Conservation (phyloP, 2,797 vertebrate species). For the Eospalax fontanierii region DNA sequence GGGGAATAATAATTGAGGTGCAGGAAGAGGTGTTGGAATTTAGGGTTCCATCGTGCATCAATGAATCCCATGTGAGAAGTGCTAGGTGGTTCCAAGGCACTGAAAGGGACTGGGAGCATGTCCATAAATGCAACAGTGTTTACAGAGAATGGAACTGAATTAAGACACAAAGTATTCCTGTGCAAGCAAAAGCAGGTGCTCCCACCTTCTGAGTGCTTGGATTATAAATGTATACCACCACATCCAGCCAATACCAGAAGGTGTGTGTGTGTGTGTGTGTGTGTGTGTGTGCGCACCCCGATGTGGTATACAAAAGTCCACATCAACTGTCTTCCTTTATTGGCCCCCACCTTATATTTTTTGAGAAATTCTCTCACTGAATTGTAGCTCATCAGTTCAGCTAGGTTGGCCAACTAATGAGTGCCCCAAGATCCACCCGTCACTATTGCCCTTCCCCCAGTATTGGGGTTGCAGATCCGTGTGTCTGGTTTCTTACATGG, state of each 20-base stretch:
- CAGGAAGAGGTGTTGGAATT: not conserved
- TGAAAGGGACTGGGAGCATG: not conserved
- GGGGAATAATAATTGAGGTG: not conserved
- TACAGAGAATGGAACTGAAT: not conserved
- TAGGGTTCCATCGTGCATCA: not conserved
- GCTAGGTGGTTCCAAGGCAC: not conserved
- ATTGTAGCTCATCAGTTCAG: not conserved
- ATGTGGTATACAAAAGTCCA: not conserved
- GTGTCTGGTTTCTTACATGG: not conserved
- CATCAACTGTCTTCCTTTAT: not conserved
- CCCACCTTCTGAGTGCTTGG: not conserved
- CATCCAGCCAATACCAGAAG: not conserved
- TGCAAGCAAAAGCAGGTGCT: not conserved
- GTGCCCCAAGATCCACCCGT: not conserved
- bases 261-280: not conserved
- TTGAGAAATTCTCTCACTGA: not conserved
- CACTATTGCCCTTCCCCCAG: not conserved
- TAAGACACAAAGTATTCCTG: not conserved
- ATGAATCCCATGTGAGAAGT: not conserved
- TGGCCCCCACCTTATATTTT: not conserved
- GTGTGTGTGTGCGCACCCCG: accelerated
- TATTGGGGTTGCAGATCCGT: not conserved
- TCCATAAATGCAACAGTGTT: not conserved
- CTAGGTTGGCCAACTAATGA: not conserved
- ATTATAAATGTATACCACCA: not conserved